phyloP scores from a whole-genome alignment of 2,113 vertebrate species.

The Ovibos moschatus region DNA sequence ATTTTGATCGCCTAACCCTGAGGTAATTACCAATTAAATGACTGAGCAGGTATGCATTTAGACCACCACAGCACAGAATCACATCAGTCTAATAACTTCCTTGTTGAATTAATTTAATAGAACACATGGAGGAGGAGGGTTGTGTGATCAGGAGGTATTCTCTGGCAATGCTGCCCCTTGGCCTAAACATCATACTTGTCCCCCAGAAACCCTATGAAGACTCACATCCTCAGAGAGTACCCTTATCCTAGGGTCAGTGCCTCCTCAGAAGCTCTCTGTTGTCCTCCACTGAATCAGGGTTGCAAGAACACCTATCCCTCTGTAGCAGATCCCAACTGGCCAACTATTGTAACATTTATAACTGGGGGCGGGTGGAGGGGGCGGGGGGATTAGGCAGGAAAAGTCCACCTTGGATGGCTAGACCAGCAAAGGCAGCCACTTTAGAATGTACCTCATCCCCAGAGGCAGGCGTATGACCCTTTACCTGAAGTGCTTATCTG shows the following conservation, averaged over 20 bases:
- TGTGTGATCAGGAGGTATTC: background rate
- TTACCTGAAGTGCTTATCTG: background rate
- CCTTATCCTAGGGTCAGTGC: background rate
- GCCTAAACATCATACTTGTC: background rate
- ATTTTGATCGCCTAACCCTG: background rate
- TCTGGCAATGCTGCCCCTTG: background rate
- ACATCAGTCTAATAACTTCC: background rate
- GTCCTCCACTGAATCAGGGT: background rate
- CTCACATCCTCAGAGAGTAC: background rate
- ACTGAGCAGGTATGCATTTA: background rate
- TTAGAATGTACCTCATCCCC: background rate
- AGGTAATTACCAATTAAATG: background rate
- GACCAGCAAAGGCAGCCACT: background rate
- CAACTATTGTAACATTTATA: background rate
- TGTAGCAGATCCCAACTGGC: background rate
- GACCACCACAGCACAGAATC: background rate
- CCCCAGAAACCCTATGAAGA: background rate
- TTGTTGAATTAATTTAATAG: background rate
- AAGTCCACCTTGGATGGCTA: background rate
- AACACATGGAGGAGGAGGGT: background rate
- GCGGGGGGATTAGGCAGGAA: background rate
- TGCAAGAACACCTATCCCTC: background rate
- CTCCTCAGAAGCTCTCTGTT: background rate
- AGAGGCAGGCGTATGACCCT: background rate
- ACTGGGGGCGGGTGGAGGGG: background rate